phyloP scores from a whole-genome alignment of 2,113 vertebrate species.

The Malurus cyaneus region DNA sequence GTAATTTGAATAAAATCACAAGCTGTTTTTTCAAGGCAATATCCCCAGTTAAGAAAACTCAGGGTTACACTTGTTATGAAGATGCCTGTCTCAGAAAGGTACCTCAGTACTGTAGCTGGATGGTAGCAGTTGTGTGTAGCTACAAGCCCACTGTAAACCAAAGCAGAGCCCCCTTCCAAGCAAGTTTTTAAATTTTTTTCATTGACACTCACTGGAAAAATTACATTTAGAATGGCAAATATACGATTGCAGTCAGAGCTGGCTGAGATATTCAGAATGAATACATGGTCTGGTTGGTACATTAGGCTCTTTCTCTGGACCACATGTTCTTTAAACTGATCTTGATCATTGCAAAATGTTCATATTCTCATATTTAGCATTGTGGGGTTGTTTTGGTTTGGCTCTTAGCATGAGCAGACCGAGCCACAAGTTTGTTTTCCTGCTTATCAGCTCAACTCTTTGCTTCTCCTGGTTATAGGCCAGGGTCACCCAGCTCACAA shows the following conservation, averaged over 20 bases:
- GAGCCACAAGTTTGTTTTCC: neutral
- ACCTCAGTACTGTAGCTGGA: neutral
- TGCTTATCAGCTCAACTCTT: neutral
- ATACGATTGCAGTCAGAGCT: neutral
- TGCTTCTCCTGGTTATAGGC: neutral
- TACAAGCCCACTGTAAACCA: neutral
- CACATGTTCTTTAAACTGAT: neutral
- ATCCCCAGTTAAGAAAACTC: conserved; percentile 25
- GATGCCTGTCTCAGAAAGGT: conserved; percentile 4
- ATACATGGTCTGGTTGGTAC: neutral
- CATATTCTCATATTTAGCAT: neutral
- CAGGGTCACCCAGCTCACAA: neutral
- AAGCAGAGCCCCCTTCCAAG: neutral
- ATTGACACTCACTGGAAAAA: neutral
- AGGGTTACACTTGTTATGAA: conserved; percentile 13
- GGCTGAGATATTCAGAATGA: neutral
- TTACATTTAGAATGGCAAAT: neutral
- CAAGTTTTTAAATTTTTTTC: neutral
- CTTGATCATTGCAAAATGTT: neutral
- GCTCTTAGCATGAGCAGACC: neutral
- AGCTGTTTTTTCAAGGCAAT: conserved; percentile 30
- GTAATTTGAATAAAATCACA: conserved; percentile 58
- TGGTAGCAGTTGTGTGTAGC: neutral
- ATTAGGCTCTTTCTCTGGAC: neutral
- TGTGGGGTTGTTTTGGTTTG: neutral